A percentile compares a stretch with the other conserved stretches of the same genome.
These are phyloP conservation scores for Aramus guarauna DNA, from an alignment of 2,113 vertebrate species.

Conservation along the genomic window DNA sequence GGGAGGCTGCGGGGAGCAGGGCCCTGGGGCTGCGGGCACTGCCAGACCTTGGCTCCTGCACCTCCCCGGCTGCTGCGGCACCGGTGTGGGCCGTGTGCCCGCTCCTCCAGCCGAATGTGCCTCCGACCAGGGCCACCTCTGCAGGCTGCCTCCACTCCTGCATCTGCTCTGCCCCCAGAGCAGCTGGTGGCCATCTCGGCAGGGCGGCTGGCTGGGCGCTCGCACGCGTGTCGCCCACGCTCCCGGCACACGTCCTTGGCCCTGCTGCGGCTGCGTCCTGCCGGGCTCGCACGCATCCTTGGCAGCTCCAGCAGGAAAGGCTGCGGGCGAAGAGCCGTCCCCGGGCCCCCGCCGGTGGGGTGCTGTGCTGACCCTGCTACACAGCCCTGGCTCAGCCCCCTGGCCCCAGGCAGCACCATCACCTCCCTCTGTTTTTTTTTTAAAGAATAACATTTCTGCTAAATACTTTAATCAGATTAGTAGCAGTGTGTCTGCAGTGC, in stretches of 20 bases:
- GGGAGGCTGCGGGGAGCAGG: not conserved
- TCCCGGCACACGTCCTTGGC: not conserved
- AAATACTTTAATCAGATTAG: constrained; percentile 76
- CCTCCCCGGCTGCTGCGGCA: not conserved
- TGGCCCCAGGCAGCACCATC: constrained; percentile 20
- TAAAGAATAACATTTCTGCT: constrained; percentile 78
- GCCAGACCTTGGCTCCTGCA: not conserved
- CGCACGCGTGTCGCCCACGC: accelerated
- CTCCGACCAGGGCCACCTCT: not conserved
- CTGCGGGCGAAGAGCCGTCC: not conserved
- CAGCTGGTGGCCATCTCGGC: not conserved
- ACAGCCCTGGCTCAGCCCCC: not conserved
- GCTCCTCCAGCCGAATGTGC: accelerated
- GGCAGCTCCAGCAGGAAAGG: accelerated
- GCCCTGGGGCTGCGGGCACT: not conserved
- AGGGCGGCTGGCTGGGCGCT: not conserved
- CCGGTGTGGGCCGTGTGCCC: accelerated
- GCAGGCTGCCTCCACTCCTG: not conserved
- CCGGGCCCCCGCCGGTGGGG: accelerated
- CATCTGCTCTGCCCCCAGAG: not conserved
- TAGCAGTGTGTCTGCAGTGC: constrained; percentile 72
- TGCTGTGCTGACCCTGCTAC: not conserved
- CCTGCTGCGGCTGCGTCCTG: not conserved
- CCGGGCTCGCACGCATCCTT: accelerated
- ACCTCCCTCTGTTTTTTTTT: constrained; percentile 57